Conservation (phyloP, 2,113 vertebrate species). For the Collichthys lucidus region DNA sequence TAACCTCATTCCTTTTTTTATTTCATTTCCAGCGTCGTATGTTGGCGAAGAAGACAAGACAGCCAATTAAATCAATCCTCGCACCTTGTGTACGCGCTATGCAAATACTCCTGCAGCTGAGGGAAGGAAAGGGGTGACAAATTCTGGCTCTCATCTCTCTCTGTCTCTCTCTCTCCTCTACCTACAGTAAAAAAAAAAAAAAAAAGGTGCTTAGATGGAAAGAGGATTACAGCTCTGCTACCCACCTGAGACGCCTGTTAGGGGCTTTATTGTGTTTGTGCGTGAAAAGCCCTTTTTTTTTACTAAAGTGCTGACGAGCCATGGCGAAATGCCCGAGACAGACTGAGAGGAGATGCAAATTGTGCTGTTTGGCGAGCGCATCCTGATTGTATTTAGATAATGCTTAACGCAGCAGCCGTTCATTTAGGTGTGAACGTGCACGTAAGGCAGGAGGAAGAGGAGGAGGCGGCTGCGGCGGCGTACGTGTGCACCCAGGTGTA, state of each 20-base stretch:
- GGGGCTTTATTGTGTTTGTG: constrained; percentile 80
- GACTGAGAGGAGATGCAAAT: constrained; percentile 72
- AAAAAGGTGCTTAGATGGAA: constrained; percentile 79
- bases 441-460: neutral
- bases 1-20: constrained; percentile 1
- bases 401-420: constrained; percentile 73
- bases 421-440: constrained; percentile 47
- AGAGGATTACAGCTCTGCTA: constrained; percentile 79
- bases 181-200: constrained; percentile 58
- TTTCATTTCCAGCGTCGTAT: constrained; percentile 23
- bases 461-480: neutral
- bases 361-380: constrained; percentile 66
- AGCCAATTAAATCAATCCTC: constrained; percentile 72
- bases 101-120: constrained; percentile 63
- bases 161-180: constrained; percentile 33
- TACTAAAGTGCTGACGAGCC: constrained; percentile 80
- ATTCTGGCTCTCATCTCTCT: constrained; percentile 47
- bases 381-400: constrained; percentile 80
- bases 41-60: constrained; percentile 50
- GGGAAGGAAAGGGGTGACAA: constrained; percentile 56
- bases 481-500: constrained; percentile 11
- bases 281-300: constrained; percentile 75
- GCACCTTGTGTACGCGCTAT: constrained; percentile 53
- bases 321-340: constrained; percentile 74
- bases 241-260: constrained; percentile 79